Base-by-base conservation (phyloP, 2,797 vertebrate genomes). In the Sebastes iracundus region DNA sequence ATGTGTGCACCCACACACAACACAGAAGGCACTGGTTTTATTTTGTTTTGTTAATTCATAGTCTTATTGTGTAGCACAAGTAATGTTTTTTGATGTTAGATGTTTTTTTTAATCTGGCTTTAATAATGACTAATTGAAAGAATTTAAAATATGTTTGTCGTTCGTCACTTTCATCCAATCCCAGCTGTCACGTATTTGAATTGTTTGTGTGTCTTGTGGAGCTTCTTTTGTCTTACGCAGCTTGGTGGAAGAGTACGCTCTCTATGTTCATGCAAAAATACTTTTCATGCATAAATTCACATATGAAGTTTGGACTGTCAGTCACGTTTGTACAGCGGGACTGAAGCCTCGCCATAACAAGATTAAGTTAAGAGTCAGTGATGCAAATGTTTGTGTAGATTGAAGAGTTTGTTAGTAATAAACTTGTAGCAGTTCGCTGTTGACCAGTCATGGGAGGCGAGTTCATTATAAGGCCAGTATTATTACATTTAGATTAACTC, bases 401-500 rank as follows among this genome's bases (percentile, higher is more conserved):
- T 53, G 13, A 80, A 59, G 22, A 25, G 70, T 79, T 74, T 65
- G 63, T 80, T 81, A 85, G 83, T 88, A 81, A 90, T 75, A 77
- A 84, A 84, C 12, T 68, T 88, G 83, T 91, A 82, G 86, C 75
- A 38, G 76, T 82, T 87, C 75, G 82, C 86, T 84, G 82, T 86
- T 85, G 87, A 84, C 75, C 38, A 66, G 84, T 78, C 32, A 27
- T 71, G 84, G 83, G 78, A 88, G 79, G 84, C 59, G 72, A 80
- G 81, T 88, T 88, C 79, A 81, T 88, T 83, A 68, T 35, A 23
- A 80, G 87, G 84, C 87, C 84, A 91, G 89, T 87, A 73, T 90
- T 87, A 73, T 89, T 90, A 90, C 80, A 18, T 88, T 85, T 84
- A 78, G 60, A 83, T 66, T 60, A 82, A 80, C 69, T 82, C 63